Evolutionary conservation across 2,113 vertebrate genomes (phyloP), one percentile per base, ranked within the genome.

Genomic region (Myotis brandtii): DNA sequence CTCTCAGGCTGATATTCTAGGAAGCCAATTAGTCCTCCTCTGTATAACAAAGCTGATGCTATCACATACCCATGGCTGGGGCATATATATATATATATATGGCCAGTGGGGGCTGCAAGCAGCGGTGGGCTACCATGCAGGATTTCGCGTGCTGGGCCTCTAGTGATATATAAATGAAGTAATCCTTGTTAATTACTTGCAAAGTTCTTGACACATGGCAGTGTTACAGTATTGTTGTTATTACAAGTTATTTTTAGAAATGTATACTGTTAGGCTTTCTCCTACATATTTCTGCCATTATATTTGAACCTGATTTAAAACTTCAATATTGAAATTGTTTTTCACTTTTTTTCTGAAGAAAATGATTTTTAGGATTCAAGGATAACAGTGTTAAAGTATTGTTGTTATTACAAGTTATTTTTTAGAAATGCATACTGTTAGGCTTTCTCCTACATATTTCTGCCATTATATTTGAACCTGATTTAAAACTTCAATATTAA

Each of bases 221-320:
- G n/a, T 40, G 5, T 40, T 93, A 64, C 50, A 62, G 70, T 93
- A 25, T 50, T 80, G 20, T 34, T 79, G 48, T 34, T 64, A 43
- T 64, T 54, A 72, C 3, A 93, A 62, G 5, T 77, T 77, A 95
- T 34, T 94, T 94, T 86, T 93, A 73, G 6, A 85, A 67, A 75
- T 59, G 2, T 9, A 2, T 59, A 77, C 2, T 76, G 20, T 48
- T 81, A 62, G 10, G 17, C 9, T 88, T 93, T 73, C 18, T 77
- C 34, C 27, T 32, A 50, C 52, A 11, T 82, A 76, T 67, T 86
- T 85, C 46, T 62, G 27, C 30, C 13, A 48, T 48, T 30, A 70
- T 72, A 84, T 77, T 62, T 81, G 52, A 85, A 77, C 3, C 8
- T 72, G 11, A 86, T 62, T 86, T 75, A 81, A 81, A 48, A 9